A percentile compares a stretch with the other conserved stretches of the same genome.
Evolutionary conservation across 2,888 invertebrate genomes (phyloP).

Genomic region (Drosophila gaucha): DNA sequence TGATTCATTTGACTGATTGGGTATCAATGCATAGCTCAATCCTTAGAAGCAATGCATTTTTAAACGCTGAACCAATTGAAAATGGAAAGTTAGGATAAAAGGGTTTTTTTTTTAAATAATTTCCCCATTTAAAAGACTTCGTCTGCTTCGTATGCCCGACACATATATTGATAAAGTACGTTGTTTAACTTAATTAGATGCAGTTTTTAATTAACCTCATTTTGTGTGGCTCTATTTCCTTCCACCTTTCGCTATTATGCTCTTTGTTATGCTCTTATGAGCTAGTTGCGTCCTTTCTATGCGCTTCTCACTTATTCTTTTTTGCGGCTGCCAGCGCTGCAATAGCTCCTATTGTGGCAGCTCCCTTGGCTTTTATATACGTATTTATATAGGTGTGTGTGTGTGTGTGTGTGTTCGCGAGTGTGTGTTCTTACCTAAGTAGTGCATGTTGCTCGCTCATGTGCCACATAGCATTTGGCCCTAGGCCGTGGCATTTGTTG

Average conservation of each 20-base stretch:
- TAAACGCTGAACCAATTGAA: no score
- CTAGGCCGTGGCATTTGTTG: constrained; percentile 56
- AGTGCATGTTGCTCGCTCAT: constrained; percentile 50
- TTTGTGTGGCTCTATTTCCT: neutral
- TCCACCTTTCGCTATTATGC: neutral
- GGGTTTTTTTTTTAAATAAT: no score
- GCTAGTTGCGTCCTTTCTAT: constrained; percentile 14
- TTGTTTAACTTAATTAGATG: neutral
- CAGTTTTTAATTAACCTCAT: constrained; percentile 10
- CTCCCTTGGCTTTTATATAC: constrained; percentile 11
- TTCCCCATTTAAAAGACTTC: no score
- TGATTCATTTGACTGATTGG: no score
- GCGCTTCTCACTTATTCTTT: constrained; percentile 25
- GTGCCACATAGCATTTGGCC: constrained; percentile 56
- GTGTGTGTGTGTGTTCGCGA: neutral
- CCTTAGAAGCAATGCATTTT: no score
- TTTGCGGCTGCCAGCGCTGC: neutral
- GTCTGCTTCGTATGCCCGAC: no score
- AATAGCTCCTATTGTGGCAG: constrained; percentile 10
- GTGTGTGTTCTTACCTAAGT: constrained; percentile 30
- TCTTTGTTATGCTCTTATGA: neutral
- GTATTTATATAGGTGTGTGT: neutral
- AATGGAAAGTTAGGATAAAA: no score
- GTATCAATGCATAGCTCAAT: no score
- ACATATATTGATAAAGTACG: neutral